Base-by-base conservation (phyloP, 35 echinoderm and acorn worm genomes). In the Lytechinus variegatus region DNA sequence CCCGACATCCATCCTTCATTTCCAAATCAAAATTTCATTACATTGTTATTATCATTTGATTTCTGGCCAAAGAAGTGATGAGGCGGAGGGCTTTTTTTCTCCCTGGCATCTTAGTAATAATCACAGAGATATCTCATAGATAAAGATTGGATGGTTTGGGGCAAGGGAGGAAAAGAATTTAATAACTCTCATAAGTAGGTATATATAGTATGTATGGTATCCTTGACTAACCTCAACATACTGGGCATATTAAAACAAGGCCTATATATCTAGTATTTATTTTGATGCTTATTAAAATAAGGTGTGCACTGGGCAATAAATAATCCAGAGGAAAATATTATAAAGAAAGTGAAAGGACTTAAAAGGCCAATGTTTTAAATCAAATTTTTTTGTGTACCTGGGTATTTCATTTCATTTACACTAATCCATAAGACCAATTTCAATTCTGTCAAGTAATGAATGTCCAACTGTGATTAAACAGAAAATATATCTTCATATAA, bases 1-100 rank as follows among this genome's bases (percentile, higher is more conserved):
- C 66, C 19, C n/a, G 66, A 79, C 66, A 79, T 79, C 66, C 66
- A 79, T 58, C 66, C 19, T n/a, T 79, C 66, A 79, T 79, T 79
- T 79, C 66, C n/a, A 79, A 54, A 90, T 90, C 88, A 90, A 90
- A 90, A 90, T 90, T 90, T 90, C 88, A 90, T 90, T 90, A 90
- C 88, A 90, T 54, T 54, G 52, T 90, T 90, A 90, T 90, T 90
- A 51, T 90, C 52, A 19, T 90, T 90, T 90, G 88, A 90, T 90
- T 90, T 28, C 33, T 44, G 88, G 11, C 33, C 29, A 52, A 54
- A 90, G 88, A 21, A 90, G 66, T 24, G 14, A 24, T 16, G 66
- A 19, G 19, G 61, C 24, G 66, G 66, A 79, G 66, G 66, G 66
- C 66, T 16, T 79, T 79, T 79, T 79, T 79, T 79, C 66, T 79